Percentiles rank a stretch among this genome's conserved stretches.
Conservation (phyloP, 1,140 invertebrate species). For the Drosophila jambulina region DNA sequence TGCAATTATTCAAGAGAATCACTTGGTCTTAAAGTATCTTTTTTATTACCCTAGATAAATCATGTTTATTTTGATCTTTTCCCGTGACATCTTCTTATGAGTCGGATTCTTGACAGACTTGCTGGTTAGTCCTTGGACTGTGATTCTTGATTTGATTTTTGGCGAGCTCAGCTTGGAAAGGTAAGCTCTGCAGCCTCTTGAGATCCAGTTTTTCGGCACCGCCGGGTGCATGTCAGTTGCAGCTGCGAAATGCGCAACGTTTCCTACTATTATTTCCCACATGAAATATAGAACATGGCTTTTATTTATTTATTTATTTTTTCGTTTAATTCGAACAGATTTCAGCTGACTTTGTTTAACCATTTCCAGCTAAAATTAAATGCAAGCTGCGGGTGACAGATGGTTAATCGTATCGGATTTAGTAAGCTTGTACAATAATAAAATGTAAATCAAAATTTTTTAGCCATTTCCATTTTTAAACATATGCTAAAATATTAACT, state of each 20-base stretch:
- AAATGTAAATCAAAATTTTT: background rate
- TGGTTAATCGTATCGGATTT: background rate
- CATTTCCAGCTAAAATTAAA: constrained; percentile 19
- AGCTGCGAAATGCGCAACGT: constrained; percentile 19
- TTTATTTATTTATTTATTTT: constrained; percentile 10
- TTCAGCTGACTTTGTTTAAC: constrained; percentile 40
- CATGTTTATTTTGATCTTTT: constrained; percentile 45
- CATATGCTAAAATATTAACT: background rate
- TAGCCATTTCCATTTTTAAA: background rate
- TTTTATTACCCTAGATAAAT: background rate
- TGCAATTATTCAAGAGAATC: background rate
- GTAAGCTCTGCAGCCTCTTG: constrained; percentile 23
- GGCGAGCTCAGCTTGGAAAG: constrained; percentile 19
- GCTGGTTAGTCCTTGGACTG: constrained; percentile 28
- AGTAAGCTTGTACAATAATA: background rate
- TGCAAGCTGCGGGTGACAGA: constrained; percentile 1
- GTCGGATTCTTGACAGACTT: constrained; percentile 2
- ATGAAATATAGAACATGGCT: constrained; percentile 29
- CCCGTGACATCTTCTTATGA: constrained; percentile 31
- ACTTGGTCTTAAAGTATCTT: background rate
- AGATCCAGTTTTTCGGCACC: constrained; percentile 26
- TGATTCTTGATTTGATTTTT: constrained; percentile 11
- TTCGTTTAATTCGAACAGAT: constrained; percentile 23
- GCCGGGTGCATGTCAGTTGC: constrained; percentile 3
- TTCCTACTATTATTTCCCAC: constrained; percentile 26